Base-by-base conservation (phyloP, 2,797 vertebrate genomes). In the Geotrypetes seraphini region DNA sequence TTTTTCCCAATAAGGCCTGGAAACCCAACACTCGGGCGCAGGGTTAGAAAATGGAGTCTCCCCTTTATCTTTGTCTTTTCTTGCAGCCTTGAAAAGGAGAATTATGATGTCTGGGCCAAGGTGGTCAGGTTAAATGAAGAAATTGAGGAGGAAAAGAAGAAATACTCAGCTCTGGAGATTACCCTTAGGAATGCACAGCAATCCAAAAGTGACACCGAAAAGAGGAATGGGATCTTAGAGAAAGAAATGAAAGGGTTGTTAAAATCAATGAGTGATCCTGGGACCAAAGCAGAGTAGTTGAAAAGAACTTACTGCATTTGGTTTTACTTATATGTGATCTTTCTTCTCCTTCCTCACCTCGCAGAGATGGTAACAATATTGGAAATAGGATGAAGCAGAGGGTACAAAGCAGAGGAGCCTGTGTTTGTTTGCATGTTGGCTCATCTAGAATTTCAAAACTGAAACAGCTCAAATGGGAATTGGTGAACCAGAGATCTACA, bases 31-130 rank as follows among this genome's bases (percentile, higher is more conserved):
- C 12, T 12, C n/a, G n/a, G n/a, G n/a, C n/a, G n/a, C n/a, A 12
- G 12, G 3, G 12, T 12, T 12, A 12, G n/a, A n/a, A n/a, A n/a
- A n/a, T n/a, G n/a, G n/a, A n/a, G 5, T 8, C 26, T 8, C 26
- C 15, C 8, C 28, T 26, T 15, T 3, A 13, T 27, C 25, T 13
- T n/a, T n/a, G n/a, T n/a, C n/a, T n/a, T 12, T 17, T 31, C 54
- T 37, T 6, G 1, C 71, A 99, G 95, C 30, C 74, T 96, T 4
- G 79, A 86, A 40, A 75, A 82, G 53, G 85, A 88, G 45, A 96
- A 93, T 60, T 79, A 66, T 3, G 88, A 97, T 1, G 79, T 88
- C 29, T 86, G 69, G 46, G 75, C 83, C 30, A 79, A 77, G 5
- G 78, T 96, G 24, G 62, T 82, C 1, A 83, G 85, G 60, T 78